Conservation (phyloP, 2,113 vertebrate genomes). For the Pandion haliaetus region DNA sequence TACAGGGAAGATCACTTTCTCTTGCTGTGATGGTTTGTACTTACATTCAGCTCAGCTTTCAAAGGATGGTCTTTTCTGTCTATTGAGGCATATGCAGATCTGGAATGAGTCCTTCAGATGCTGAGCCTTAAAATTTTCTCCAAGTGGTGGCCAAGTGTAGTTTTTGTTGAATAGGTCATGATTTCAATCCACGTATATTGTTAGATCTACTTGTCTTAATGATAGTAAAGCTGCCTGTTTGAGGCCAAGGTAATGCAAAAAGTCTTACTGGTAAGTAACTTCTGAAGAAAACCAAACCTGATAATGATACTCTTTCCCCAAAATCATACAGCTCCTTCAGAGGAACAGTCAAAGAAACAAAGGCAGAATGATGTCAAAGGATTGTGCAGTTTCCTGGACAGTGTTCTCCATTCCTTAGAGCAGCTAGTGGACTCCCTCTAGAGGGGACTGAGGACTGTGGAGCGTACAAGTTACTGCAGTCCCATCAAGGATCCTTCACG, state of each 20-base stretch:
- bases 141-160: neutral
- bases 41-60: neutral
- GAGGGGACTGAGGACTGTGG: neutral
- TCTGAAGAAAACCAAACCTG: neutral
- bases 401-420: neutral
- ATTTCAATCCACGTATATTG: neutral
- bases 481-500: neutral
- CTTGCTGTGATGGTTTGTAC: neutral
- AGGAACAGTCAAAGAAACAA: neutral
- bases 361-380: neutral
- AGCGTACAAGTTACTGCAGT: neutral
- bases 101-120: neutral
- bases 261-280: neutral
- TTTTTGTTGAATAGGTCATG: neutral
- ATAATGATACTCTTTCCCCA: neutral
- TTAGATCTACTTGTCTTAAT: neutral
- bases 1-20: neutral
- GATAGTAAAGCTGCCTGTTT: neutral
- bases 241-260: neutral
- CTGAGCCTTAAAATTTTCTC: neutral
- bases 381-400: neutral
- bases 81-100: neutral
- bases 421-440: slow-evolving; percentile 35
- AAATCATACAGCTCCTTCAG: neutral
- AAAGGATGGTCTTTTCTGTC: neutral